Percentiles rank a stretch among this genome's conserved stretches.
Conservation (phyloP, 2,888 invertebrate genomes). For the Archips xylosteana region DNA sequence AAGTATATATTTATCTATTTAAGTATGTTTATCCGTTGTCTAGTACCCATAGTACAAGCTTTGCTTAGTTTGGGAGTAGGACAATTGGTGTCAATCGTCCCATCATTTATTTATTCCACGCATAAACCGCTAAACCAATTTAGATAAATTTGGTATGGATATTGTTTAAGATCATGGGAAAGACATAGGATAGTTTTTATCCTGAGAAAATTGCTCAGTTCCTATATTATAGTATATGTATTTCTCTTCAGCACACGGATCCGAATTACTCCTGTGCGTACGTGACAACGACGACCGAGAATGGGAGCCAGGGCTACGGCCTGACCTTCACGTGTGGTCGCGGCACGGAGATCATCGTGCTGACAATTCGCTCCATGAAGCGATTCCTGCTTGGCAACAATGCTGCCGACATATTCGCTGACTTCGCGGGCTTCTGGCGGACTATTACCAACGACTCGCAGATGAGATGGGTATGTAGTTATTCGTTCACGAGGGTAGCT, state of each 20-base stretch:
- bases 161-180: too few species aligned
- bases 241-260: conserved; percentile 89
- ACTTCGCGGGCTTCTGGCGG: conserved; percentile 93
- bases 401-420: conserved; percentile 88
- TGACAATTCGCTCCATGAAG: conserved; percentile 90
- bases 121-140: too few species aligned
- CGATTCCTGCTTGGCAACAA: conserved; percentile 89
- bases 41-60: too few species aligned
- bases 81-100: too few species aligned
- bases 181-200: too few species aligned
- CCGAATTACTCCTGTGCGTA: conserved; percentile 97
- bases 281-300: conserved; percentile 90
- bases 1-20: too few species aligned
- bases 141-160: too few species aligned
- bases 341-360: conserved; percentile 94
- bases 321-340: conserved; percentile 95
- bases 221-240: too few species aligned
- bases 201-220: too few species aligned
- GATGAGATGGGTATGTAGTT: conserved; percentile 92
- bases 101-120: too few species aligned
- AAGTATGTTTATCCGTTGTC: too few species aligned
- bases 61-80: too few species aligned
- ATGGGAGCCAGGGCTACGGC: conserved; percentile 90
- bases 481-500: not conserved
- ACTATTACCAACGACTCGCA: conserved; percentile 94